Base-by-base conservation (phyloP, 2,888 invertebrate genomes). In the Scrobipalpa costella region DNA sequence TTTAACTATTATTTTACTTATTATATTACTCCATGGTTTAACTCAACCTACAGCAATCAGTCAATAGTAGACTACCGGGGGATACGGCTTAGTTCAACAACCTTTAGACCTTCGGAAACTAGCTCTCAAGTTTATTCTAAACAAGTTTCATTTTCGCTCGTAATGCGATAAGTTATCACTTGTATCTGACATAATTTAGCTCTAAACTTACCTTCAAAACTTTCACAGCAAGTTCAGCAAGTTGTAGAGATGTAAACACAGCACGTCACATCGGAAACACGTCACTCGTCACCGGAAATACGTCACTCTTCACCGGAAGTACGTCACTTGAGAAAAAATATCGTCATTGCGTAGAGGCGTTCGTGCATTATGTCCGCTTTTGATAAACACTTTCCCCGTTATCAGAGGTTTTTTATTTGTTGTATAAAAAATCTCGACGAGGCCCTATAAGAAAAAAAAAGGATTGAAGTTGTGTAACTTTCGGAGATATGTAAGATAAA, bases 311-410 rank as follows among this genome's bases (percentile, higher is more conserved):
- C 15, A 15, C n/a, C n/a, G 44, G 44, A 50, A 21, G 2, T 3
- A 21, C 50, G 55, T 27, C 59, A 61, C 63, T 62, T 63, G 47
- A 57, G 63, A 60, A 64, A 44, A 21, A 60, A 62, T 40, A 60
- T 55, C 57, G 34, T 57, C 57, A 57, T 63, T 63, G 15, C 8
- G 27, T 63, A 38, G 57, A 27, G 52, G n/a, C 44, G 40, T 44
- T 27, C 27, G 44, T 15, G 58, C 63, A 66, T 66, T 66, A 52
- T 63, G 57, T 52, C 47, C 44, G 47, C 61, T 50, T 58, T 27
- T 40, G 13, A 47, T 7, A 15, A 63, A 44, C 63, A 66, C 65
- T 66, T 66, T 66, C 65, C 50, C 65, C 17, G 33, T 5, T 38
- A 34, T 19, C 11, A 33, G 49, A n/a, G n/a, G 21, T 52, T 57